A percentile compares a stretch with the other conserved stretches of the same genome.
Conservation (phyloP, 2,113 vertebrate genomes). For the Gobius niger region DNA sequence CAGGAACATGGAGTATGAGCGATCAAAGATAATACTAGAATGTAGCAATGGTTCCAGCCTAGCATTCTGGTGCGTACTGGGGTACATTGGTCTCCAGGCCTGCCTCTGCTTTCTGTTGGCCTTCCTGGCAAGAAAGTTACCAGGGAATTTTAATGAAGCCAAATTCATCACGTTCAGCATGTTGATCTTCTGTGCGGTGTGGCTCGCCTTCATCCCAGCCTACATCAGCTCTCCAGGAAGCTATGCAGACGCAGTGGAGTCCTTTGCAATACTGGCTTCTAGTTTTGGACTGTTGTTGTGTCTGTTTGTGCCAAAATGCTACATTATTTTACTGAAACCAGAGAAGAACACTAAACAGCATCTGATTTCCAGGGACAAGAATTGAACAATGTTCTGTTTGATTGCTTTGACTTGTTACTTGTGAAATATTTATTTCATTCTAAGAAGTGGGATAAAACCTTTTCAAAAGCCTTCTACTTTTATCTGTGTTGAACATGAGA, state of each 20-base stretch:
- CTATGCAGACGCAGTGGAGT: conserved; percentile 74
- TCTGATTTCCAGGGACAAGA: conserved; percentile 64
- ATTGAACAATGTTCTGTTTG: neutral
- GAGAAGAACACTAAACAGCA: conserved; percentile 74
- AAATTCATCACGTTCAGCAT: conserved; percentile 73
- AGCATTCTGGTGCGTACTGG: conserved; percentile 71
- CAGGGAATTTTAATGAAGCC: conserved; percentile 67
- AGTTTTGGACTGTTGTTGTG: conserved; percentile 73
- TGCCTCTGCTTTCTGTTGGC: conserved; percentile 67
- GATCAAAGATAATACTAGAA: conserved; percentile 64
- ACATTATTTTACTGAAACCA: conserved; percentile 72
- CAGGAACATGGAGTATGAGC: conserved; percentile 55
- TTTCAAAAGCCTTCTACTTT: no score
- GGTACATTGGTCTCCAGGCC: conserved; percentile 70
- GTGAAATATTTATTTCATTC: neutral
- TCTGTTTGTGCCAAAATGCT: conserved; percentile 73
- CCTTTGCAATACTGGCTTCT: conserved; percentile 75
- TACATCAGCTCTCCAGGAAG: conserved; percentile 75
- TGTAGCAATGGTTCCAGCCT: conserved; percentile 63
- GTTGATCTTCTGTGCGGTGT: conserved; percentile 71
- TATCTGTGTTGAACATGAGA: no score
- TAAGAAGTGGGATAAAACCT: no score
- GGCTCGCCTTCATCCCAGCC: conserved; percentile 70
- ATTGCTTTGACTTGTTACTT: neutral
- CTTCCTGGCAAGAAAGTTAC: conserved; percentile 66